A percentile compares a stretch with the other conserved stretches of the same genome.
phyloP scores from a whole-genome alignment of 2,797 vertebrate genomes.

The Macropodus opercularis region DNA sequence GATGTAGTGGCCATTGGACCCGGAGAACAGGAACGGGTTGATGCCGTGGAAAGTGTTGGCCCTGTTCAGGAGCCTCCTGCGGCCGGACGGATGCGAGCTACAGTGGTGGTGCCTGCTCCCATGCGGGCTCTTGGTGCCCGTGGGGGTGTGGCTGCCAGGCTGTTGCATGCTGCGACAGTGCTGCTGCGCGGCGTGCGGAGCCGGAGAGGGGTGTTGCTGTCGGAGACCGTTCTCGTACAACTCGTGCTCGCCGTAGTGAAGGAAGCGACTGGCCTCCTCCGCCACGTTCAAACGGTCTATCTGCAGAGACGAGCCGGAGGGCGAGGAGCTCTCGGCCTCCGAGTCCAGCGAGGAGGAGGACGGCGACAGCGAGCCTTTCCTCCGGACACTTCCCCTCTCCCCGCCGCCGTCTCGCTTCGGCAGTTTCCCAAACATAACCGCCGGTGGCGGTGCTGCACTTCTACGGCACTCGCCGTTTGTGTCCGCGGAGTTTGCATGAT shows the following conservation, averaged over 20 bases:
- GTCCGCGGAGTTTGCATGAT: constrained; percentile 56
- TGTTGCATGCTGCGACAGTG: constrained; percentile 79
- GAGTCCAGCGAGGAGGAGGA: constrained; percentile 87
- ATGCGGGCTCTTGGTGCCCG: constrained; percentile 64
- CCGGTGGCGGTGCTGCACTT: constrained; percentile 63
- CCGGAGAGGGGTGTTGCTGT: constrained; percentile 50
- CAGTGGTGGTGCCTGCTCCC: constrained; percentile 62
- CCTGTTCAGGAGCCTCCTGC: constrained; percentile 92
- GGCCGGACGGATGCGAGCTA: constrained; percentile 77
- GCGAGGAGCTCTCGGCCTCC: constrained; percentile 87
- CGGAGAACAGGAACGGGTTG: constrained; percentile 86
- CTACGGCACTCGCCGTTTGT: constrained; percentile 74
- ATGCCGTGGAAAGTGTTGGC: constrained; percentile 93
- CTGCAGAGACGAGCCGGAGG: constrained; percentile 67
- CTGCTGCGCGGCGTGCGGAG: constrained; percentile 56
- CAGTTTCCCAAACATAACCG: constrained; percentile 68
- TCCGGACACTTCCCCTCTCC: constrained; percentile 64
- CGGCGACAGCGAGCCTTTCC: constrained; percentile 85
- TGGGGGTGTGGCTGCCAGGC: constrained; percentile 76
- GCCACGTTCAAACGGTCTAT: constrained; percentile 82
- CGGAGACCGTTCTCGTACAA: constrained; percentile 66
- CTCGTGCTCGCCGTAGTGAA: constrained; percentile 69
- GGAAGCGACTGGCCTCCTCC: constrained; percentile 74
- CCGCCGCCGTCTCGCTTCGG: constrained; percentile 59
- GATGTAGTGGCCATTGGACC: constrained; percentile 69